Evolutionary conservation across 2,113 vertebrate species (phyloP).

Genomic region (Atlantisia rogersi): DNA sequence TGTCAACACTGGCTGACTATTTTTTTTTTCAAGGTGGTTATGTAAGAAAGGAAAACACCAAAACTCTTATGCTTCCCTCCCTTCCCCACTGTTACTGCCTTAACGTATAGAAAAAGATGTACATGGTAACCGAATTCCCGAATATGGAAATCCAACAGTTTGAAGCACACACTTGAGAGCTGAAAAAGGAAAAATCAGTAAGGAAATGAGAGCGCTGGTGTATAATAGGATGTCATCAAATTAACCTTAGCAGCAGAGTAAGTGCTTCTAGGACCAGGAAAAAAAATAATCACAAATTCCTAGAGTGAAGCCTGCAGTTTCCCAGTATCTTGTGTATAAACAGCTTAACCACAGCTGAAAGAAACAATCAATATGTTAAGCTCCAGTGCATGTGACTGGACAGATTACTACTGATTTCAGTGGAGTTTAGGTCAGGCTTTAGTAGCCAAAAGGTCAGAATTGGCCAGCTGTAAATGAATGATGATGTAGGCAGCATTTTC

Average conservation of each 20-base stretch:
- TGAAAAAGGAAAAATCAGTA: constrained; percentile 17
- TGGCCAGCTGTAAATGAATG: background rate
- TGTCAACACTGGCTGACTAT: background rate
- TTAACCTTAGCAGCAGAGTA: background rate
- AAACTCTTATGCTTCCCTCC: background rate
- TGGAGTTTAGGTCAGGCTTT: background rate
- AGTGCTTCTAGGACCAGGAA: background rate
- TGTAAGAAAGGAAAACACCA: background rate
- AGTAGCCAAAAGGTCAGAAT: background rate
- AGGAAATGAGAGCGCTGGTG: background rate
- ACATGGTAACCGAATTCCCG: background rate
- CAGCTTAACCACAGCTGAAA: background rate
- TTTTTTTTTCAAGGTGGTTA: background rate
- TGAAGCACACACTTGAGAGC: background rate
- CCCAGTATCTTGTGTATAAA: background rate
- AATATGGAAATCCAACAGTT: background rate
- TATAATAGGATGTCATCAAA: background rate
- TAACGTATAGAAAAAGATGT: background rate
- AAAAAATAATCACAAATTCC: background rate
- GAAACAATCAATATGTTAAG: background rate
- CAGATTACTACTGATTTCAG: background rate
- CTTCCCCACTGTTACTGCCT: background rate
- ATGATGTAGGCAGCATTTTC: background rate
- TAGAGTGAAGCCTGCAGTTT: background rate
- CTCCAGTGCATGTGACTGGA: background rate